A percentile compares a stretch with the other conserved stretches of the same genome.
Evolutionary conservation across 2,888 invertebrate genomes (phyloP).

Genomic region (Heliothis peltigera): DNA sequence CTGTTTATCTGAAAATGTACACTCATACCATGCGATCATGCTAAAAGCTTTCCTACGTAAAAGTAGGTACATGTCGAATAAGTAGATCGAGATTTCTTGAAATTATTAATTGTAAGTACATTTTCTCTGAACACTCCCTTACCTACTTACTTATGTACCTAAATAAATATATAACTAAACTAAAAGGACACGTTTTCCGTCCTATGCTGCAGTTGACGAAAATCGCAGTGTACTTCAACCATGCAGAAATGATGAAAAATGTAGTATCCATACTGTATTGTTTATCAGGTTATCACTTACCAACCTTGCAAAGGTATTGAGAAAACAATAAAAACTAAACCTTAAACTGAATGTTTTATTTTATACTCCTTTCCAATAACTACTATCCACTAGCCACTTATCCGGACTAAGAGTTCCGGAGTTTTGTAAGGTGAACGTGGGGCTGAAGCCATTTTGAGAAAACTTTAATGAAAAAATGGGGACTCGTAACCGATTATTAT

Average conservation of each 20-base stretch:
- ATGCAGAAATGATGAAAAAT: conserved; percentile 67
- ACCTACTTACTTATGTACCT: conserved; percentile 72
- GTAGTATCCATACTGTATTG: conserved; percentile 83
- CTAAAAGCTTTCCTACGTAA: conserved; percentile 85
- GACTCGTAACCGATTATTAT: too few species aligned
- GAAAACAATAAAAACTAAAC: conserved; percentile 82
- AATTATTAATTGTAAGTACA: conserved; percentile 84
- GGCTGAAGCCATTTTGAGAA: too few species aligned
- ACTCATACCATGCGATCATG: conserved; percentile 79
- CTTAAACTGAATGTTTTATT: conserved; percentile 47
- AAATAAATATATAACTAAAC: conserved; percentile 58
- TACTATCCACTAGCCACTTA: too few species aligned
- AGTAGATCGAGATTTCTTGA: conserved; percentile 85
- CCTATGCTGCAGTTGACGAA: conserved; percentile 76
- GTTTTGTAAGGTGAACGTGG: too few species aligned
- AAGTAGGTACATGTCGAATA: conserved; percentile 81
- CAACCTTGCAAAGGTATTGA: conserved; percentile 87
- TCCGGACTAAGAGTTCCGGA: too few species aligned
- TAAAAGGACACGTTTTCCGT: conserved; percentile 83
- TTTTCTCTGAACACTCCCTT: conserved; percentile 82
- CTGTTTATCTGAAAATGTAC: conserved; percentile 51
- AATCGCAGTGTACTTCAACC: conserved; percentile 68
- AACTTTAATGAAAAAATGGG: too few species aligned
- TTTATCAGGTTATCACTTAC: conserved; percentile 79
- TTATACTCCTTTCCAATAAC: neutral